Evolutionary conservation across 2,113 vertebrate genomes (phyloP).

Genomic region (Diadophis punctatus): DNA sequence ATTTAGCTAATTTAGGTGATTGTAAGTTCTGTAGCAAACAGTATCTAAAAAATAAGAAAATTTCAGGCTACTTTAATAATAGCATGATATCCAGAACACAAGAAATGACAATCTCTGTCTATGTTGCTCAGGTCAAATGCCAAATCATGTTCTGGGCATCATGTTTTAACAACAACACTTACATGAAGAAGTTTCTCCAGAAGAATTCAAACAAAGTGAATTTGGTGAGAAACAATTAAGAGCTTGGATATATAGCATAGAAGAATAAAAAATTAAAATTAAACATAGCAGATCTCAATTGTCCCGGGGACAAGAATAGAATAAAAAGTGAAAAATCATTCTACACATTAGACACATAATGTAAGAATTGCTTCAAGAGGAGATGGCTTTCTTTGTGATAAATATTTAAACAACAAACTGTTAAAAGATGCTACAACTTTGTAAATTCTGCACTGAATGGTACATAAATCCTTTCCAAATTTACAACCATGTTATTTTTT

Average conservation of each 20-base stretch:
- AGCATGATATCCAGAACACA: neutral
- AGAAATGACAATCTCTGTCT: neutral
- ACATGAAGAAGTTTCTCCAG: neutral
- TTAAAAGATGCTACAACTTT: neutral
- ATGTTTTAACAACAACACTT: neutral
- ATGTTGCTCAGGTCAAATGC: neutral
- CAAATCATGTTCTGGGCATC: neutral
- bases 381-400: neutral
- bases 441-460: neutral
- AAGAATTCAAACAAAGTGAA: neutral
- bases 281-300: neutral
- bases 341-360: neutral
- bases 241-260: neutral
- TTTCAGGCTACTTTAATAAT: neutral
- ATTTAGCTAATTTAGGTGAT: neutral
- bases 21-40: neutral
- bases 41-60: neutral
- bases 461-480: neutral
- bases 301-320: neutral
- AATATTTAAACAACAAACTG: neutral
- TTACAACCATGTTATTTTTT: neutral
- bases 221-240: neutral
- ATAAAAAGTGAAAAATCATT: neutral
- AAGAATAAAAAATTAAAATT: neutral
- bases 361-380: neutral